Percentiles rank a stretch among this genome's conserved stretches.
These are phyloP conservation scores for Byasa hedistus DNA, from an alignment of 2,888 invertebrate genomes.

Conservation along the genomic window DNA sequence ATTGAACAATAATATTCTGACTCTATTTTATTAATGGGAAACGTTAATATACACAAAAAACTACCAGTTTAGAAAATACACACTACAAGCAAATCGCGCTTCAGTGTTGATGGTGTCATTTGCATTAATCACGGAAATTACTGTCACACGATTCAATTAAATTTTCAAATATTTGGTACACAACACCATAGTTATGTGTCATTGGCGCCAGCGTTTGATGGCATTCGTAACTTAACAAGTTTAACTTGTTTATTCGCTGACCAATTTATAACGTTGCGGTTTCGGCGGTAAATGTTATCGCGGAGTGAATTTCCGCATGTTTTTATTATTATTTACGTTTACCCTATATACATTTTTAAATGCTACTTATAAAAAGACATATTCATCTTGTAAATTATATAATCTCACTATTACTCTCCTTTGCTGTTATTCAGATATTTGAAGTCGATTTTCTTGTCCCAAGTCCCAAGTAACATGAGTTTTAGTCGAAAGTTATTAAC, in stretches of 20 bases:
- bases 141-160: constrained; percentile 43
- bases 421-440: neutral
- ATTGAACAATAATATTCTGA: too few relatives aligned
- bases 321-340: neutral
- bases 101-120: constrained; percentile 32
- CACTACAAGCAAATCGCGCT: neutral
- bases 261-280: constrained; percentile 36
- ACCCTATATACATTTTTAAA: neutral
- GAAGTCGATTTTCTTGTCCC: too few relatives aligned
- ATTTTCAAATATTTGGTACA: constrained; percentile 53
- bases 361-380: neutral
- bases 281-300: constrained; percentile 27
- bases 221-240: constrained; percentile 61
- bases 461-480: too few relatives aligned
- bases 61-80: neutral
- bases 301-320: constrained; percentile 9
- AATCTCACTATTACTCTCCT: neutral
- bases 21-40: too few relatives aligned
- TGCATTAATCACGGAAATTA: constrained; percentile 46
- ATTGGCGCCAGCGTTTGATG: constrained; percentile 63
- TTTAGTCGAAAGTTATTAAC: too few relatives aligned
- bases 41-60: too few relatives aligned
- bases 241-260: constrained; percentile 43
- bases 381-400: neutral
- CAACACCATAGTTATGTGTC: constrained; percentile 54